A percentile compares a stretch with the other conserved stretches of the same genome.
phyloP scores from a whole-genome alignment of 1,140 invertebrate species.

The Zaprionus ornatus region DNA sequence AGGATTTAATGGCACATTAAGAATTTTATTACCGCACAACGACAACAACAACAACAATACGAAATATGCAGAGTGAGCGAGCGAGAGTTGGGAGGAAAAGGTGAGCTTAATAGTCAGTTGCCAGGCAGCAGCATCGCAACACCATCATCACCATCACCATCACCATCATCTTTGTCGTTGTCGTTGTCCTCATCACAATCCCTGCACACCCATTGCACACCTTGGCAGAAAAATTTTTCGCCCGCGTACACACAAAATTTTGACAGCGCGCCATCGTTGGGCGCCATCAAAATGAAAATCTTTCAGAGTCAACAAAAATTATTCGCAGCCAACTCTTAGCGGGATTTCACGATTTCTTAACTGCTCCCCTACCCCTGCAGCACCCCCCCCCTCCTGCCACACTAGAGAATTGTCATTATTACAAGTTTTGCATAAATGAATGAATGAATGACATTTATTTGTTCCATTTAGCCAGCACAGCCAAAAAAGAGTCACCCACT shows the following conservation, averaged over 20 bases:
- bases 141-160: background rate
- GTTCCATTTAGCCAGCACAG: constrained; percentile 67
- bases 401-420: constrained; percentile 70
- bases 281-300: constrained; percentile 63
- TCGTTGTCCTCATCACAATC: background rate
- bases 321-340: constrained; percentile 38
- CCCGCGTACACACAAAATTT: constrained; percentile 74
- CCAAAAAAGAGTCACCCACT: constrained; percentile 10
- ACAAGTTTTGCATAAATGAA: constrained; percentile 81
- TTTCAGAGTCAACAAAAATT: constrained; percentile 74
- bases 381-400: background rate
- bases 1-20: constrained; percentile 82
- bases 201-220: constrained; percentile 46
- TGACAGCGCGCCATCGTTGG: constrained; percentile 59
- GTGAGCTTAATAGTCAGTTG: constrained; percentile 55
- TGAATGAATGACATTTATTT: constrained; percentile 78
- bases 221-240: constrained; percentile 74
- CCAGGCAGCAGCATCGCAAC: constrained; percentile 22
- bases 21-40: constrained; percentile 80
- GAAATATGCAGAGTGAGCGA: constrained; percentile 15
- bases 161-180: background rate
- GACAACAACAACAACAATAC: constrained; percentile 33
- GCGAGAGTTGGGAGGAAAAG: background rate
- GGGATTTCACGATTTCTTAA: constrained; percentile 52
- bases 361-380: background rate